These are phyloP conservation scores for Acleris holmiana DNA, from an alignment of 2,888 invertebrate species.

Conservation along the genomic window DNA sequence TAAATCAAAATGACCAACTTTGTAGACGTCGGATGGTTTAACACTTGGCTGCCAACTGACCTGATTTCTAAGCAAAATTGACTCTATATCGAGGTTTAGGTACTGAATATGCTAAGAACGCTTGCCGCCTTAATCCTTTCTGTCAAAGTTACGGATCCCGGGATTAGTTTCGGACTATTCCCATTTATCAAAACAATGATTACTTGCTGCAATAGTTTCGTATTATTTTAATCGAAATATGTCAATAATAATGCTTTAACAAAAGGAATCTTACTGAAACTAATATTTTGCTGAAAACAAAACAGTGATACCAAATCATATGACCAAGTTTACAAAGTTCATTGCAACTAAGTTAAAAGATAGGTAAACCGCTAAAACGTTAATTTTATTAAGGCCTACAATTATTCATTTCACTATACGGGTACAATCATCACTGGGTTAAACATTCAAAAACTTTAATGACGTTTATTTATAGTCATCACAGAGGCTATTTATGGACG, in stretches of 20 bases:
- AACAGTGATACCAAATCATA: too few species aligned
- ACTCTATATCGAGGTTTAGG: too few species aligned
- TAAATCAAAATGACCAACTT: constrained; percentile 48
- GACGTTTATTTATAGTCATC: constrained; percentile 57
- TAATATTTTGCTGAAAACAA: too few species aligned
- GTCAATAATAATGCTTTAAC: background rate
- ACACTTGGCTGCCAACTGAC: constrained; percentile 46
- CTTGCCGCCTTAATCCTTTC: constrained; percentile 49
- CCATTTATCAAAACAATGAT: constrained; percentile 58
- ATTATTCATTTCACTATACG: constrained; percentile 25
- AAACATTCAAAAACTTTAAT: constrained; percentile 37
- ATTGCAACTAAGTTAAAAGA: background rate
- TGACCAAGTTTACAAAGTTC: background rate
- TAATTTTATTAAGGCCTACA: constrained; percentile 27
- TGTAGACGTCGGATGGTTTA: constrained; percentile 51
- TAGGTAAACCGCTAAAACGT: background rate
- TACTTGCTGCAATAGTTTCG: constrained; percentile 39
- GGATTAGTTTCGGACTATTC: constrained; percentile 62
- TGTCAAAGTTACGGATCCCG: constrained; percentile 60
- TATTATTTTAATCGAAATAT: constrained; percentile 14
- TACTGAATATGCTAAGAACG: too few species aligned
- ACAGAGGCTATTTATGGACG: constrained; percentile 59
- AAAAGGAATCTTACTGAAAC: too few species aligned
- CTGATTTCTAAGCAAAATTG: too few species aligned
- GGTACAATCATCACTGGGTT: constrained; percentile 29